Percentiles rank a stretch among this genome's conserved stretches.
Evolutionary conservation across 2,797 vertebrate genomes (phyloP).

Genomic region (Eulemur albifrons): DNA sequence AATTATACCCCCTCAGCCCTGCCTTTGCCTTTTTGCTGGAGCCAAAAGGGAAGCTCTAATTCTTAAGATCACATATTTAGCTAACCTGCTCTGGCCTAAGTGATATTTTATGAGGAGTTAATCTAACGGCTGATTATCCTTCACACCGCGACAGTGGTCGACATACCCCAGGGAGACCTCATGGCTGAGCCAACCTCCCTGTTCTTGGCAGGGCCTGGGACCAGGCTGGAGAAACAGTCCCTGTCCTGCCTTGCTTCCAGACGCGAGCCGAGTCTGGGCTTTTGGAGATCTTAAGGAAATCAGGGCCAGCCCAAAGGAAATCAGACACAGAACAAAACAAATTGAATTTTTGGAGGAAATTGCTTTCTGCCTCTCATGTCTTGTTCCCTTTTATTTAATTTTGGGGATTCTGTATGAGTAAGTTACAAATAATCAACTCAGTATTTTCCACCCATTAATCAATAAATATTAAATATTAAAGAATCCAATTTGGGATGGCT

Average conservation of each 20-base stretch:
- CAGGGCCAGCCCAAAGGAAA: conserved; percentile 35
- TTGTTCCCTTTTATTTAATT: conserved; percentile 58
- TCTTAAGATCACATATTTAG: conserved; percentile 51
- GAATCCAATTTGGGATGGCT: background rate
- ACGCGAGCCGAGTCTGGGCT: background rate
- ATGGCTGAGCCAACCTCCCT: background rate
- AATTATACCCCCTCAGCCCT: background rate
- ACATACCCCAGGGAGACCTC: conserved; percentile 31
- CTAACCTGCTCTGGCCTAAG: conserved; percentile 62
- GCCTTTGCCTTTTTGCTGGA: conserved; percentile 28
- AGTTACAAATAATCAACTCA: conserved; percentile 24
- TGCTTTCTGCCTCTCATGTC: conserved; percentile 44
- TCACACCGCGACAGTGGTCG: conserved; percentile 38
- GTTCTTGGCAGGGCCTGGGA: background rate
- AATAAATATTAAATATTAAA: conserved; percentile 48
- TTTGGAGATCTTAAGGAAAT: conserved; percentile 1
- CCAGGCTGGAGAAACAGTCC: background rate
- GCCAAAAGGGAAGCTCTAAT: conserved; percentile 60
- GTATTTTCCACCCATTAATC: conserved; percentile 49
- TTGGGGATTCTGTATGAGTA: conserved; percentile 33
- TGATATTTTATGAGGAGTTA: conserved; percentile 69
- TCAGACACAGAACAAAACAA: conserved; percentile 45
- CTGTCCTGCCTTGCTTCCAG: background rate
- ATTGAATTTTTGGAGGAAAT: conserved; percentile 56
- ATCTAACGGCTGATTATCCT: conserved; percentile 59